Percentiles rank a stretch among this genome's conserved stretches.
These are phyloP conservation scores for Scrobipalpa costella DNA, from an alignment of 2,888 invertebrate species.

Conservation along the genomic window DNA sequence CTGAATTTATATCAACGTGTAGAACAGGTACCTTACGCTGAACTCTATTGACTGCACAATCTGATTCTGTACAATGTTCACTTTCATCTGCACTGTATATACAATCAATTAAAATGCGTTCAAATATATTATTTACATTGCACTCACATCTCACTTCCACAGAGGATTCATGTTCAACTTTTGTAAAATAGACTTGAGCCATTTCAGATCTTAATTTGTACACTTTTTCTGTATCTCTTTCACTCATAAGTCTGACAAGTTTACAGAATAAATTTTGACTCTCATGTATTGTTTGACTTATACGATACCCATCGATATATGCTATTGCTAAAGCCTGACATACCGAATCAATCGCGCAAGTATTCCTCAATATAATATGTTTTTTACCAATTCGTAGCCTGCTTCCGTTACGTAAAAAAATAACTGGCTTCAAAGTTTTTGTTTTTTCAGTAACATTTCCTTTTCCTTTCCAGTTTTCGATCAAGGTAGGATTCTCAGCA, in stretches of 20 bases:
- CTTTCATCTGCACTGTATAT: slow-evolving; percentile 31
- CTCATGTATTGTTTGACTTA: slow-evolving; percentile 29
- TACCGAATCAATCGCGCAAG: slow-evolving; percentile 30
- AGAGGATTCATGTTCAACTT: slow-evolving; percentile 25
- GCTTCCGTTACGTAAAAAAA: slow-evolving; percentile 28
- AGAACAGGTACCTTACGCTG: slow-evolving; percentile 26
- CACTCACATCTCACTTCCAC: slow-evolving; percentile 30
- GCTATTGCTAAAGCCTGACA: slow-evolving; percentile 30
- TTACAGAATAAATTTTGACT: slow-evolving; percentile 29
- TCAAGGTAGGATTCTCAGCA: slow-evolving; percentile 26
- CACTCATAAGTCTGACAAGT: slow-evolving; percentile 27
- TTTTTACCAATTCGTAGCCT: slow-evolving; percentile 29
- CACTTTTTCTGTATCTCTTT: slow-evolving; percentile 26
- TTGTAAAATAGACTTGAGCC: slow-evolving; percentile 27
- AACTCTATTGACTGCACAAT: slow-evolving; percentile 27
- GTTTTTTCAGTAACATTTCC: slow-evolving; percentile 29
- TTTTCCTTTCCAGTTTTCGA: slow-evolving; percentile 32
- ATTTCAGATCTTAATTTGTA: slow-evolving; percentile 29
- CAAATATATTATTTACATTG: slow-evolving; percentile 32
- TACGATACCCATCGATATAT: slow-evolving; percentile 28
- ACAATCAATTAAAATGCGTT: slow-evolving; percentile 32
- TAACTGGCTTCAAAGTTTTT: slow-evolving; percentile 25
- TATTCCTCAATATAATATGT: slow-evolving; percentile 27
- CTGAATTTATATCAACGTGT: slow-evolving; percentile 22
- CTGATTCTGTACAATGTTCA: slow-evolving; percentile 29